phyloP scores from a whole-genome alignment of 2,113 vertebrate genomes.

The Takifugu bimaculatus region DNA sequence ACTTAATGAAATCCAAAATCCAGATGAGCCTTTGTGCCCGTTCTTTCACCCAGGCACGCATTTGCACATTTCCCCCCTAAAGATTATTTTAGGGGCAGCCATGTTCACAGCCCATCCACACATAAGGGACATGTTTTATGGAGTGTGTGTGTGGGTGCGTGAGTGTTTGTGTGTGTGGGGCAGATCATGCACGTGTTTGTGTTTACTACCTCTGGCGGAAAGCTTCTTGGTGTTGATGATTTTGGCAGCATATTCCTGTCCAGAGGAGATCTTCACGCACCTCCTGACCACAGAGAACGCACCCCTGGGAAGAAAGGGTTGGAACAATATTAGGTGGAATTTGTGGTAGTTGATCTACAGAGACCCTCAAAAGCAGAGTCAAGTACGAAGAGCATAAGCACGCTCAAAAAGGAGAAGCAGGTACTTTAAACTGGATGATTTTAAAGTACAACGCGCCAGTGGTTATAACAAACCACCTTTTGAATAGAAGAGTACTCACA shows the following conservation, averaged over 20 bases:
- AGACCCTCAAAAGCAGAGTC: neutral
- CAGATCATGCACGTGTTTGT: neutral
- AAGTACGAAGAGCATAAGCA: neutral
- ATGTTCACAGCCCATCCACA: slow-evolving; percentile 42
- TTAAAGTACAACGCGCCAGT: too few relatives aligned
- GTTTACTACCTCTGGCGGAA: slow-evolving; percentile 88
- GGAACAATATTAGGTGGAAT: neutral
- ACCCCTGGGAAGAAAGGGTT: slow-evolving; percentile 76
- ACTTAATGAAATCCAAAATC: slow-evolving; percentile 18
- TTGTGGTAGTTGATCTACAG: neutral
- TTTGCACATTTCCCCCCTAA: neutral
- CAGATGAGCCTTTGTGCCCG: slow-evolving; percentile 18
- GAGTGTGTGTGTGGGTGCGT: neutral
- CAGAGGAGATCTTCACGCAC: slow-evolving; percentile 94
- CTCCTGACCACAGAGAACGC: slow-evolving; percentile 95
- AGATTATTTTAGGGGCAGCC: slow-evolving; percentile 31
- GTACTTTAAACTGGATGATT: too few relatives aligned
- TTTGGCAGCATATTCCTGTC: slow-evolving; percentile 97
- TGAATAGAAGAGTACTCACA: too few relatives aligned
- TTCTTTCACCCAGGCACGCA: slow-evolving; percentile 4
- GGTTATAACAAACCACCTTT: too few relatives aligned
- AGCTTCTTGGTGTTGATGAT: slow-evolving; percentile 99
- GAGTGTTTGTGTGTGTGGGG: neutral
- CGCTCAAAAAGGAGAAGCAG: too few relatives aligned
- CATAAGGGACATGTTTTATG: slow-evolving; percentile 2